Evolutionary conservation across 2,888 invertebrate species (phyloP).

Genomic region (Eupeodes luniger): DNA sequence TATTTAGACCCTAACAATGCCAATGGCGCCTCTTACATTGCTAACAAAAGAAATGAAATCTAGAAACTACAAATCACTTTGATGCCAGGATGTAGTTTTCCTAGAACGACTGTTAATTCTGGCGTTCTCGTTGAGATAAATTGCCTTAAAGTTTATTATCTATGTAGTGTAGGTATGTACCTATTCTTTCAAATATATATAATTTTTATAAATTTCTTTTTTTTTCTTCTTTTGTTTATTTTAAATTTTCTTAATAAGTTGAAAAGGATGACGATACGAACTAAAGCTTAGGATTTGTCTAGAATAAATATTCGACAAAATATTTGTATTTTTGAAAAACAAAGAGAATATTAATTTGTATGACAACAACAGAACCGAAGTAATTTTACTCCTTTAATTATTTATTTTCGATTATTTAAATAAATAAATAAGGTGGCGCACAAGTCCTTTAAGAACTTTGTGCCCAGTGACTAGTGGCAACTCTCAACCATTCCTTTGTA

Average conservation of each 20-base stretch:
- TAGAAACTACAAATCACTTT: conserved; percentile 75
- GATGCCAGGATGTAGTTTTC: conserved; percentile 68
- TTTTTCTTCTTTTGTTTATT: neutral
- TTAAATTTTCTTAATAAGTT: neutral
- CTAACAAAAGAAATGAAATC: conserved; percentile 68
- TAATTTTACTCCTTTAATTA: too few species aligned
- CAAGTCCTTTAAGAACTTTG: too few species aligned
- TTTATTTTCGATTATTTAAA: too few species aligned
- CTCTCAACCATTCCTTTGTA: too few species aligned
- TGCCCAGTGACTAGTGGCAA: too few species aligned
- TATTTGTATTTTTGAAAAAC: too few species aligned
- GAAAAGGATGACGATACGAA: neutral
- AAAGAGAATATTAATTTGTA: too few species aligned
- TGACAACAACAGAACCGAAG: too few species aligned
- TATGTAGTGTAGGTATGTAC: neutral
- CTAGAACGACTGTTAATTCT: conserved; percentile 65
- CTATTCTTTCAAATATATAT: neutral
- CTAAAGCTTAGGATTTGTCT: neutral
- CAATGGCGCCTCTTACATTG: conserved; percentile 75
- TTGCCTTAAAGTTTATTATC: conserved; percentile 42
- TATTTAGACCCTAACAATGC: conserved; percentile 74
- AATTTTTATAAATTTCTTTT: neutral
- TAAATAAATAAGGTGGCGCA: too few species aligned
- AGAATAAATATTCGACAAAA: too few species aligned
- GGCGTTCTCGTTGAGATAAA: conserved; percentile 60